Conservation (phyloP, 2,797 vertebrate species). For the Macropodus opercularis region DNA sequence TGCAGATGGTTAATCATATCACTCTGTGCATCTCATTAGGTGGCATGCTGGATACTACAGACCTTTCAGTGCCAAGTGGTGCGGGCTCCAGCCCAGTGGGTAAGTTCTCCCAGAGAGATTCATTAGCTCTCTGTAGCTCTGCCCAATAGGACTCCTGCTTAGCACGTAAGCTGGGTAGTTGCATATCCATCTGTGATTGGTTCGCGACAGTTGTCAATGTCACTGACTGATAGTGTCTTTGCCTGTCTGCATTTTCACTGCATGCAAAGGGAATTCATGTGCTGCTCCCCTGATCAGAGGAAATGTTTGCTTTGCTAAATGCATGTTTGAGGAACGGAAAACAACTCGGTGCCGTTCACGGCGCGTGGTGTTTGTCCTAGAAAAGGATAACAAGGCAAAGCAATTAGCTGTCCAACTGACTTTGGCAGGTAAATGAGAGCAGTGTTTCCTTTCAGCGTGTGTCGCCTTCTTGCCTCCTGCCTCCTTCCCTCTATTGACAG, state of each 20-base stretch:
- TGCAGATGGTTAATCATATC: slow-evolving; percentile 81
- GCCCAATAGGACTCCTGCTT: slow-evolving; percentile 72
- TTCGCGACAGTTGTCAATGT: slow-evolving; percentile 47
- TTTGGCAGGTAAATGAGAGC: slow-evolving; percentile 71
- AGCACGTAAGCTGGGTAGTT: slow-evolving; percentile 56
- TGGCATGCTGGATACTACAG: slow-evolving; percentile 88
- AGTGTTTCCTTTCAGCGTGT: slow-evolving; percentile 67
- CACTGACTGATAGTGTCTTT: slow-evolving; percentile 27
- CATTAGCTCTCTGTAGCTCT: slow-evolving; percentile 74
- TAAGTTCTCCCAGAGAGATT: slow-evolving; percentile 80
- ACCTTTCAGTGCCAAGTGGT: slow-evolving; percentile 92
- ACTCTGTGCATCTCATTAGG: slow-evolving; percentile 84
- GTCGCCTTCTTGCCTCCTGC: slow-evolving; percentile 54
- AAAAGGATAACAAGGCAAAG: slow-evolving; percentile 37
- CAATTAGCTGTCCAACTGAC: slow-evolving; percentile 54
- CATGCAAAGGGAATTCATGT: slow-evolving; percentile 26
- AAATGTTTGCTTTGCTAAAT: slow-evolving; percentile 31
- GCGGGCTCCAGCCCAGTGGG: slow-evolving; percentile 89
- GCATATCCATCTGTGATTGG: slow-evolving; percentile 67
- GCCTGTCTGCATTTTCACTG: slow-evolving; percentile 32
- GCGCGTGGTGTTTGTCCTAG: slow-evolving; percentile 35
- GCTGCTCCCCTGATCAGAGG: slow-evolving; percentile 27
- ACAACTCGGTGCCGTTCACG: slow-evolving; percentile 22
- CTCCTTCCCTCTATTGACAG: slow-evolving; percentile 80
- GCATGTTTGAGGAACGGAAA: slow-evolving; percentile 27